These are phyloP conservation scores for Lycaena phlaeas DNA, from an alignment of 2,888 invertebrate genomes.

Conservation along the genomic window DNA sequence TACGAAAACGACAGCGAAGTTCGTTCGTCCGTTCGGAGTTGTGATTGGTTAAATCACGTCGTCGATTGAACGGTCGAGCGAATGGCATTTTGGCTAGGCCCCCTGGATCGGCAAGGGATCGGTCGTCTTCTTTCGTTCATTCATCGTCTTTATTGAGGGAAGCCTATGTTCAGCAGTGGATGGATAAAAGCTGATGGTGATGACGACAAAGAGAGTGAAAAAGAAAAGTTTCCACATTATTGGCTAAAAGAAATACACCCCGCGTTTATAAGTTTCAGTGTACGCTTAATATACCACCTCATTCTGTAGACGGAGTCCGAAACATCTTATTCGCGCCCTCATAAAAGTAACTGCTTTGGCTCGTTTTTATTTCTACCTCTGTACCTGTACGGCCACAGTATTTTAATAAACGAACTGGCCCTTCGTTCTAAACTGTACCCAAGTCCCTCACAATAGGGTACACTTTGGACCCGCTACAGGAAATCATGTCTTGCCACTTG, in stretches of 20 bases:
- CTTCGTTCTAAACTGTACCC: conserved; percentile 28
- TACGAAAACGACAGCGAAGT: too few relatives aligned
- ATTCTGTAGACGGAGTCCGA: conserved; percentile 68
- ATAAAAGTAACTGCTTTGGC: conserved; percentile 72
- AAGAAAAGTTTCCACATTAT: too few relatives aligned
- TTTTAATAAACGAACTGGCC: conserved; percentile 60
- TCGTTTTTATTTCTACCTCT: conserved; percentile 70
- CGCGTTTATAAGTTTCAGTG: conserved; percentile 26
- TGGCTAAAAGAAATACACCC: neutral
- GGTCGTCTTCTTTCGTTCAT: too few relatives aligned
- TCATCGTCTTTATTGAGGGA: too few relatives aligned
- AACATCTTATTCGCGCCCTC: conserved; percentile 74
- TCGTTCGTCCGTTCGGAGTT: too few relatives aligned
- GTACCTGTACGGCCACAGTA: conserved; percentile 71
- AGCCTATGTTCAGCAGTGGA: too few relatives aligned
- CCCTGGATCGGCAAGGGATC: too few relatives aligned
- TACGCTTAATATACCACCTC: conserved; percentile 33
- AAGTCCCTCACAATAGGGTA: conserved; percentile 25
- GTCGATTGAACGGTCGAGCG: too few relatives aligned
- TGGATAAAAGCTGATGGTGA: too few relatives aligned
- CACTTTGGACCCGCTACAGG: conserved; percentile 22
- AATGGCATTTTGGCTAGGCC: too few relatives aligned
- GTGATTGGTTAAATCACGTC: too few relatives aligned
- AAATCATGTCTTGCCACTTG: conserved; percentile 65
- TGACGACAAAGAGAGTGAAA: too few relatives aligned